phyloP scores from a whole-genome alignment of 2,113 vertebrate species.

The Falco punctatus region DNA sequence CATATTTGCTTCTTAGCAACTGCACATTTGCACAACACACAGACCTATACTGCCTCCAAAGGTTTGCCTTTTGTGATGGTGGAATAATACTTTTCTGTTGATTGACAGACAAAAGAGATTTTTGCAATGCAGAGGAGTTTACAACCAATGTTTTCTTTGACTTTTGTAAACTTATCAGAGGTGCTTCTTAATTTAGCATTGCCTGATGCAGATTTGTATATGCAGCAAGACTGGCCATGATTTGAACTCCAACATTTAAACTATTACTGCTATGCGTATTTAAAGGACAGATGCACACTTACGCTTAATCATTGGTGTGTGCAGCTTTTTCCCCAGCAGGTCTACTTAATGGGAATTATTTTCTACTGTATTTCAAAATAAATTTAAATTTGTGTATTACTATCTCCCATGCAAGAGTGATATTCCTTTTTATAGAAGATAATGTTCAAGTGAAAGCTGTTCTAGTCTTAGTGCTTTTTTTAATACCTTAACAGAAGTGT shows the following conservation, averaged over 20 bases:
- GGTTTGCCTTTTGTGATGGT: slow-evolving; percentile 81
- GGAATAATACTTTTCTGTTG: slow-evolving; percentile 82
- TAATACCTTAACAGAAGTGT: neutral
- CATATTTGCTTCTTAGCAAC: slow-evolving; percentile 88
- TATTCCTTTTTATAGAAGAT: slow-evolving; percentile 25
- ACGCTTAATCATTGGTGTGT: slow-evolving; percentile 1
- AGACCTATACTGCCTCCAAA: slow-evolving; percentile 79
- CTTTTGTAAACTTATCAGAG: slow-evolving; percentile 27
- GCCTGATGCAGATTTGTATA: neutral
- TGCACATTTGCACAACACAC: slow-evolving; percentile 84
- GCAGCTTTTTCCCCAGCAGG: slow-evolving; percentile 45
- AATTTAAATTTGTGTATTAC: neutral
- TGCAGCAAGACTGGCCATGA: neutral
- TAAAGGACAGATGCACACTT: slow-evolving; percentile 54
- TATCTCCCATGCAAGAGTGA: slow-evolving; percentile 31
- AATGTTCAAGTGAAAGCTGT: slow-evolving; percentile 4
- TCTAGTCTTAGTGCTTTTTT: slow-evolving; percentile 12
- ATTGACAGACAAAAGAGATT: slow-evolving; percentile 79
- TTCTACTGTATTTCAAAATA: slow-evolving; percentile 13
- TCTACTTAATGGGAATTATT: slow-evolving; percentile 60
- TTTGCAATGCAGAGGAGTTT: slow-evolving; percentile 69
- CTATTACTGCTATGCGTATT: slow-evolving; percentile 43
- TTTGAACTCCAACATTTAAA: slow-evolving; percentile 25
- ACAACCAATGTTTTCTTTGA: slow-evolving; percentile 66
- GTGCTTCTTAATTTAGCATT: slow-evolving; percentile 41